Conservation (phyloP, 2,113 vertebrate genomes). For the Falco punctatus region DNA sequence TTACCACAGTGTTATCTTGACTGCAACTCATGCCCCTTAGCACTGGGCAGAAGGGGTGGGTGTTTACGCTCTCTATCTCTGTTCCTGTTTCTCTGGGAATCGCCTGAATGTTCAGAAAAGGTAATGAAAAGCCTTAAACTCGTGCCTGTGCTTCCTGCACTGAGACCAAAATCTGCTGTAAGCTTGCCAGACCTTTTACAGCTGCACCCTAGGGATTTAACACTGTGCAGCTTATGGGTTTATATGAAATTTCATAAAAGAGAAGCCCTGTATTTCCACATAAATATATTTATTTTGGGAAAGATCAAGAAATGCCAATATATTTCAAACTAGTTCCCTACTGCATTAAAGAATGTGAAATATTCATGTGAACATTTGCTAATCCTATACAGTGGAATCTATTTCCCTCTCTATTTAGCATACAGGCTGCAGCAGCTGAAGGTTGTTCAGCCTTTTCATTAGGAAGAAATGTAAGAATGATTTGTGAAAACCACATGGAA, state of each 20-base stretch:
- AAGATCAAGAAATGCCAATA: slow-evolving; percentile 7
- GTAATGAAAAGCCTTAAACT: neutral
- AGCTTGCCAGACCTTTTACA: slow-evolving; percentile 29
- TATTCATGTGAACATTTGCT: slow-evolving; percentile 36
- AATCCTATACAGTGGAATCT: slow-evolving; percentile 13
- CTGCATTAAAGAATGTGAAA: slow-evolving; percentile 41
- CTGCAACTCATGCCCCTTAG: rapidly evolving
- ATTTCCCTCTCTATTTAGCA: slow-evolving; percentile 28
- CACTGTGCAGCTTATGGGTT: neutral
- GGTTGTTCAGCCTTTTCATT: slow-evolving; percentile 34
- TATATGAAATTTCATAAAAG: neutral
- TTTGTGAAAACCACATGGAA: slow-evolving; percentile 25
- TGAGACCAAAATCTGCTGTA: slow-evolving; percentile 4
- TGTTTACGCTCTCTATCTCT: neutral
- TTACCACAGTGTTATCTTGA: neutral
- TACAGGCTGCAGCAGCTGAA: slow-evolving; percentile 20
- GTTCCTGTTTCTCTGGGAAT: neutral
- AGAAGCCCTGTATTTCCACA: neutral
- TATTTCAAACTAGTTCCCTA: slow-evolving; percentile 25
- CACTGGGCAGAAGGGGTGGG: neutral
- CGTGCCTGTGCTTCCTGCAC: neutral
- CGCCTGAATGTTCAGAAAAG: neutral
- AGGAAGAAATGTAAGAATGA: slow-evolving; percentile 31
- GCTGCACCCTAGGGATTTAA: neutral
- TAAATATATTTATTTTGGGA: slow-evolving; percentile 37